Conservation (phyloP, 2,888 invertebrate genomes). For the Syrista parreyssii region DNA sequence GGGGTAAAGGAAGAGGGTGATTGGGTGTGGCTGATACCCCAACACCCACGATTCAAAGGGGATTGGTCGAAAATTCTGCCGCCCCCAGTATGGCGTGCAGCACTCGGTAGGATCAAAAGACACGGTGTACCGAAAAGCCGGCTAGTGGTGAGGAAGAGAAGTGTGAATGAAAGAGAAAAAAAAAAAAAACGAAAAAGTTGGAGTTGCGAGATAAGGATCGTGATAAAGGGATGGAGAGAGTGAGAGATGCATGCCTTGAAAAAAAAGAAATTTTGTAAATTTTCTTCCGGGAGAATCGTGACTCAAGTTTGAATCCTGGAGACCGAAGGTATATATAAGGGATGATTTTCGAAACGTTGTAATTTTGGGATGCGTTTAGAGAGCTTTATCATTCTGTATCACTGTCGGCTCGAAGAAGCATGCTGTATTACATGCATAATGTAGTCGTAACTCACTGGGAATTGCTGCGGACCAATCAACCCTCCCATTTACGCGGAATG, state of each 20-base stretch:
- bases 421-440: not conserved
- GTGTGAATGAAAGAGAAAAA: not conserved
- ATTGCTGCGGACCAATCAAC: not conserved
- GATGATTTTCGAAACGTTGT: not conserved
- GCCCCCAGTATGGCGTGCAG: conserved; percentile 62
- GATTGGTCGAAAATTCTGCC: conserved; percentile 55
- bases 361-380: not conserved
- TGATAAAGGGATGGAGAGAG: not conserved
- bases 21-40: conserved; percentile 46
- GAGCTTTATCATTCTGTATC: not conserved
- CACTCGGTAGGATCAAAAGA: conserved; percentile 3
- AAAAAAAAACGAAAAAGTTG: not conserved
- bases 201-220: not conserved
- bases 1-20: conserved; percentile 23
- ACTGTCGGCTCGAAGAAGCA: not conserved
- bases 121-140: not conserved
- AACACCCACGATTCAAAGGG: conserved; percentile 41
- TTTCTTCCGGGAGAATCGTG: not conserved
- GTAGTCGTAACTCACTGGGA: not conserved
- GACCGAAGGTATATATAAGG: not conserved
- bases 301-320: not conserved
- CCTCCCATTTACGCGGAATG: not conserved
- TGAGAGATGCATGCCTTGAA: not conserved
- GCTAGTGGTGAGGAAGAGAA: not conserved
- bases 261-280: not conserved